Evolutionary conservation across 2,888 invertebrate species (phyloP).

Genomic region (Drosophila buzzatii): DNA sequence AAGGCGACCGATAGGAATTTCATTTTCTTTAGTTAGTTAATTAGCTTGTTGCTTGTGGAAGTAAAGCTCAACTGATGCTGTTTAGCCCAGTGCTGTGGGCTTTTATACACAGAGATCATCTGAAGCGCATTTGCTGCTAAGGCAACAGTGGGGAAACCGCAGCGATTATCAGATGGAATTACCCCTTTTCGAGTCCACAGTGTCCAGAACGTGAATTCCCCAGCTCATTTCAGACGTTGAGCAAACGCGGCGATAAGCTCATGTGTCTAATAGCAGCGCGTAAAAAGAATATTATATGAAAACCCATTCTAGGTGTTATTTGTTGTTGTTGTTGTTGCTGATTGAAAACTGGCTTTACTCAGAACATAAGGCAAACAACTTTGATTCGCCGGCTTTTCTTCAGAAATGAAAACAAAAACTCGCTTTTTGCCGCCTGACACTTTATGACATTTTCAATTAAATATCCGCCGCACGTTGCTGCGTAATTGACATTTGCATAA

Average conservation of each 20-base stretch:
- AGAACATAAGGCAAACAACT: constrained; percentile 34
- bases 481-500: constrained; percentile 40
- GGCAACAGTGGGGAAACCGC: constrained; percentile 23
- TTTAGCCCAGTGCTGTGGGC: constrained; percentile 3
- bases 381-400: constrained; percentile 34
- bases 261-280: constrained; percentile 29
- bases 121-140: background rate
- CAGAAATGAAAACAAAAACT: constrained; percentile 41
- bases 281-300: constrained; percentile 4
- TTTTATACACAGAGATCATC: constrained; percentile 27
- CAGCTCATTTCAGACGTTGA: constrained; percentile 33
- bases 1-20: constrained; percentile 72
- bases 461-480: constrained; percentile 34
- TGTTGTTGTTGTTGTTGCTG: background rate
- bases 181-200: constrained; percentile 1
- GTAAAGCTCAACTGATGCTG: constrained; percentile 34
- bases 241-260: constrained; percentile 44
- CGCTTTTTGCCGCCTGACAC: constrained; percentile 12
- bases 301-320: background rate
- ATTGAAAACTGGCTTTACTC: constrained; percentile 41
- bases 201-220: constrained; percentile 39
- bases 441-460: constrained; percentile 33
- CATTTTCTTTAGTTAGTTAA: constrained; percentile 46
- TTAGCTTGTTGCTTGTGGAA: constrained; percentile 18
- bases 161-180: constrained; percentile 48